These are phyloP conservation scores for Melieria crassipennis DNA, from an alignment of 2,888 invertebrate genomes.

Conservation along the genomic window DNA sequence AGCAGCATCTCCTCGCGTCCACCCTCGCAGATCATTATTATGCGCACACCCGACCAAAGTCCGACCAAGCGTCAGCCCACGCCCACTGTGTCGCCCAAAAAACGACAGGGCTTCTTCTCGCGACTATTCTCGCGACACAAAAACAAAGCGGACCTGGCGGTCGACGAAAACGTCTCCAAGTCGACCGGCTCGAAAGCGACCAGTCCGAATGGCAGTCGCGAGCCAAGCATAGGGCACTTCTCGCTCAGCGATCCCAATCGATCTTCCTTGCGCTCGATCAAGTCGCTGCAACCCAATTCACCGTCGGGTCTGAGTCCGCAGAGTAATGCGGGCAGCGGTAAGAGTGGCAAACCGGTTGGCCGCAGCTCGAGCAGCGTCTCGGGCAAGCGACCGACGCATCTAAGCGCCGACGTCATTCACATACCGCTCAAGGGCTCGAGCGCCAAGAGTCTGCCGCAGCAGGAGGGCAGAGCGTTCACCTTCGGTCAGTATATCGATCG, in stretches of 20 bases:
- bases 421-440: conserved; percentile 72
- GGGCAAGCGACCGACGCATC: conserved; percentile 68
- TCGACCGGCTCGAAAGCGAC: not conserved
- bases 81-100: conserved; percentile 68
- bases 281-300: conserved; percentile 54
- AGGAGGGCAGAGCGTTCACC: conserved; percentile 63
- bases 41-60: conserved; percentile 66
- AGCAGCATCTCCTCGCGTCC: conserved; percentile 56
- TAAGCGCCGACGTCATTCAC: conserved; percentile 73
- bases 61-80: conserved; percentile 69
- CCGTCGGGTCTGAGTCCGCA: conserved; percentile 64
- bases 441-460: conserved; percentile 61
- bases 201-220: conserved; percentile 55
- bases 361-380: conserved; percentile 73
- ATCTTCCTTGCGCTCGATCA: conserved; percentile 57
- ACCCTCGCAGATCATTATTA: conserved; percentile 63
- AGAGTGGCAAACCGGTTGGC: conserved; percentile 67
- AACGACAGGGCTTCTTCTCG: conserved; percentile 73
- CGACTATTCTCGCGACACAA: conserved; percentile 71
- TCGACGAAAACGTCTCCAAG: conserved; percentile 39
- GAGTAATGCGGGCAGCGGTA: conserved; percentile 38
- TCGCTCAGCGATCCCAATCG: conserved; percentile 59
- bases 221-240: conserved; percentile 61
- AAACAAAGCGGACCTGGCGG: conserved; percentile 46
- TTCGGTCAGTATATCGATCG: conserved; percentile 64